Conservation (phyloP, 2,797 vertebrate species). For the Epinephelus awoara region DNA sequence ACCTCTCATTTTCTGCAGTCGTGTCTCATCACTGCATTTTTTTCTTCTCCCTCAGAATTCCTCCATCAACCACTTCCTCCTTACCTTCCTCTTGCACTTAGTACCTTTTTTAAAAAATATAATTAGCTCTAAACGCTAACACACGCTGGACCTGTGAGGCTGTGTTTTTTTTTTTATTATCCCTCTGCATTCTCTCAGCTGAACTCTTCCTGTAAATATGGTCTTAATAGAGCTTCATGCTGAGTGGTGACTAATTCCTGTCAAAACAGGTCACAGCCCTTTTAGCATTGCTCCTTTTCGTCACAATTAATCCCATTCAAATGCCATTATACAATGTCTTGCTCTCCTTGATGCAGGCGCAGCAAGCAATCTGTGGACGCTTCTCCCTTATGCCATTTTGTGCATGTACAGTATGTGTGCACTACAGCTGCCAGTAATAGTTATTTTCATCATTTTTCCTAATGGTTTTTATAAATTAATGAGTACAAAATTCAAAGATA, state of each 20-base stretch:
- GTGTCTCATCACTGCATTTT: constrained; percentile 37
- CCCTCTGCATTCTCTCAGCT: constrained; percentile 32
- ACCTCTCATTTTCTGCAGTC: constrained; percentile 43
- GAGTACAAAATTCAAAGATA: background rate
- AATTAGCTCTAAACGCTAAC: constrained; percentile 34
- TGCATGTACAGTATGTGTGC: background rate
- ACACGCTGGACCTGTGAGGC: constrained; percentile 17
- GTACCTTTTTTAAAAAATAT: background rate
- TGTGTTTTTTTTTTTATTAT: constrained; percentile 7
- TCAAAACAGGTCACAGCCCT: constrained; percentile 32
- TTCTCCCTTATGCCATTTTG: background rate
- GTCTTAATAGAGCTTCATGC: constrained; percentile 20
- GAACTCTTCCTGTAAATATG: constrained; percentile 25
- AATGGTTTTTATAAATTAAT: background rate
- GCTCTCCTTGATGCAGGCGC: constrained; percentile 17
- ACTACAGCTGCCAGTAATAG: background rate
- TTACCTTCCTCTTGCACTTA: background rate
- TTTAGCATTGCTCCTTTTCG: constrained; percentile 2
- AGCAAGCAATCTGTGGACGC: constrained; percentile 1
- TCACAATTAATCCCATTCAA: constrained; percentile 38
- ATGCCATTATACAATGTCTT: constrained; percentile 30
- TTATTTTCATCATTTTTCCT: background rate
- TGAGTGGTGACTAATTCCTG: constrained; percentile 15
- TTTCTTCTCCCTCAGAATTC: constrained; percentile 6
- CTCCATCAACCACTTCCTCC: constrained; percentile 9